These are phyloP conservation scores for Oreotragus oreotragus DNA, from an alignment of 2,113 vertebrate genomes.

Conservation along the genomic window DNA sequence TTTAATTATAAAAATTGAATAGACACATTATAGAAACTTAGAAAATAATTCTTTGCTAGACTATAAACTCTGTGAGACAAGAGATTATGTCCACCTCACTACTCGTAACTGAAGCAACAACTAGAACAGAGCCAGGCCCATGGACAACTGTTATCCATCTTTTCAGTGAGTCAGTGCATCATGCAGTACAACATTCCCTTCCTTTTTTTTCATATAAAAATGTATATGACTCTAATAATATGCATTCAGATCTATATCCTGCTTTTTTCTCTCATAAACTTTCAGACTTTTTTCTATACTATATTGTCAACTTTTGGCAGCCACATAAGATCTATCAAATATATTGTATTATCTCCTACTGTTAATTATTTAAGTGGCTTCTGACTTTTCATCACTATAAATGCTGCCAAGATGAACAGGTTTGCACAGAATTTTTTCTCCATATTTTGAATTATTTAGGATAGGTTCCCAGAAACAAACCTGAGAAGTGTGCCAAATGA, in stretches of 20 bases:
- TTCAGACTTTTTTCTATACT: neutral
- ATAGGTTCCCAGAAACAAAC: neutral
- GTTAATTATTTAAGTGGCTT: neutral
- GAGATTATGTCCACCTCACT: neutral
- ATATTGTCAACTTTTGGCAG: neutral
- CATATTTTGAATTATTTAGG: conserved; percentile 26
- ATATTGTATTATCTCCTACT: neutral
- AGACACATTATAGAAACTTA: neutral
- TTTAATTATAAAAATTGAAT: neutral
- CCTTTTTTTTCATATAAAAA: neutral
- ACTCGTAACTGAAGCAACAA: neutral
- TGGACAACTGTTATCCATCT: neutral
- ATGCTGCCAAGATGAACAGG: neutral
- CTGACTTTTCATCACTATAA: neutral
- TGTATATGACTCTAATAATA: neutral
- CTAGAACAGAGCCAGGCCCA: neutral
- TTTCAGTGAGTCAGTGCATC: neutral
- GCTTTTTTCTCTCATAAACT: neutral
- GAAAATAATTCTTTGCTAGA: neutral
- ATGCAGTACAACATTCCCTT: neutral
- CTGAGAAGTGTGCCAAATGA: neutral
- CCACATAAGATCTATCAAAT: neutral
- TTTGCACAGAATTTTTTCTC: neutral
- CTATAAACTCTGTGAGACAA: neutral
- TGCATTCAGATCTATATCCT: neutral